Conservation (phyloP, 2,113 vertebrate species). For the Grallaria varia region DNA sequence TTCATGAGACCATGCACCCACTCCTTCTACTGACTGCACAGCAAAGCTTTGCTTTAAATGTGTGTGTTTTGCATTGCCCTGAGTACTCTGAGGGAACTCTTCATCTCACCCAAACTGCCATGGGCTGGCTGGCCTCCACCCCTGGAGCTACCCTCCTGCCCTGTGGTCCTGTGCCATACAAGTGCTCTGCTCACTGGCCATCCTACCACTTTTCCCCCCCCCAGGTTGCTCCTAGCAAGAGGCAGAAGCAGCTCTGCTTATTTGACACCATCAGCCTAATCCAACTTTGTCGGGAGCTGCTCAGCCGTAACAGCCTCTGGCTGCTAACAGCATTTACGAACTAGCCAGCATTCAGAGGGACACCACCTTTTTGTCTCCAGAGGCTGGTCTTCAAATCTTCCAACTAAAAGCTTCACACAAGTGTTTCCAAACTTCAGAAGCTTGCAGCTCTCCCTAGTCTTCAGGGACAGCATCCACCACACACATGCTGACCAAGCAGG, state of each 20-base stretch:
- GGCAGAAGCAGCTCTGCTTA: not conserved
- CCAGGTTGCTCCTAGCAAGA: not conserved
- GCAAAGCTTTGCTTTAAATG: not conserved
- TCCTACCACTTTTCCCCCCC: not conserved
- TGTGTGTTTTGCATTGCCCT: rapidly evolving
- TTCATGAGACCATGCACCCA: not conserved
- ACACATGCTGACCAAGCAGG: not conserved
- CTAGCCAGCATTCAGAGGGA: not conserved
- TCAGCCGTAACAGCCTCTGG: not conserved
- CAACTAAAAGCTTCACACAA: not conserved
- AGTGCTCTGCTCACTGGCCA: not conserved
- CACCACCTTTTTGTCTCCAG: not conserved
- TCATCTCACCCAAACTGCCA: not conserved
- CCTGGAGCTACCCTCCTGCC: not conserved
- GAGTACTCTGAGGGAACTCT: not conserved
- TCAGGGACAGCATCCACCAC: not conserved
- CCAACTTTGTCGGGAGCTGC: not conserved
- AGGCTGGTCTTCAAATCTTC: not conserved
- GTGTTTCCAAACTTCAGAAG: not conserved
- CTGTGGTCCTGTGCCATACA: rapidly evolving
- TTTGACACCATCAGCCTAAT: not conserved
- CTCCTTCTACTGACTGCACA: not conserved
- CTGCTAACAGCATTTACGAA: not conserved
- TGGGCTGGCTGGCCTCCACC: not conserved
- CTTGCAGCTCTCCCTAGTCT: not conserved